These are phyloP conservation scores for Hanleya hanleyi DNA, from an alignment of 2,888 invertebrate genomes.

Conservation along the genomic window DNA sequence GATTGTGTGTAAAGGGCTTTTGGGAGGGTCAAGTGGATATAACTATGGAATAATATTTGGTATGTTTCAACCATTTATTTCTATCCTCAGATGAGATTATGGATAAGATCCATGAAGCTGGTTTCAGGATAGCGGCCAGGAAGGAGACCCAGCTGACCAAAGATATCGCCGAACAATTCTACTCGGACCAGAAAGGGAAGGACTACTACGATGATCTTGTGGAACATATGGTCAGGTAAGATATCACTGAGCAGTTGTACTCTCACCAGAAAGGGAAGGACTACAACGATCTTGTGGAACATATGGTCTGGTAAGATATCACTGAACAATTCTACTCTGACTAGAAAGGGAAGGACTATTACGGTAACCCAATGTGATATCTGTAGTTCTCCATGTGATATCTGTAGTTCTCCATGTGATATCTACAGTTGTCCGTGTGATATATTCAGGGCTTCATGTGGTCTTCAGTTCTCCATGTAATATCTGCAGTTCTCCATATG, in stretches of 20 bases:
- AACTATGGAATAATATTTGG: no score
- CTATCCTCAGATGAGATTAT: constrained; percentile 69
- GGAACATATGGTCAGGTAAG: constrained; percentile 69
- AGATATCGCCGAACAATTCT: constrained; percentile 68
- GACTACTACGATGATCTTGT: constrained; percentile 69
- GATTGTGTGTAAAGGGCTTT: no score
- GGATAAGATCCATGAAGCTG: constrained; percentile 69
- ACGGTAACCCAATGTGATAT: no score
- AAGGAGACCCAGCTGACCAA: constrained; percentile 67
- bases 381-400: no score
- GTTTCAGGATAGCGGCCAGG: constrained; percentile 71
- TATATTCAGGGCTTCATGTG: no score
- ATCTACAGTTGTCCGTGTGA: no score
- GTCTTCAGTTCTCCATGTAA: no score
- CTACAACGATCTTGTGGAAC: constrained; percentile 69
- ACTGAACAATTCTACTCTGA: constrained; percentile 60
- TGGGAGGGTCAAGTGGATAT: no score
- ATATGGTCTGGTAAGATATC: constrained; percentile 67
- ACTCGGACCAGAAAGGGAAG: constrained; percentile 63
- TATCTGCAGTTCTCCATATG: no score
- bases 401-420: no score
- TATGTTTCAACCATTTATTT: not conserved
- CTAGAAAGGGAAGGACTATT: constrained; percentile 68
- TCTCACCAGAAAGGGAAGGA: constrained; percentile 62
- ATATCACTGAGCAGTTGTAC: constrained; percentile 56